phyloP scores from a whole-genome alignment of 2,113 vertebrate species.

The Neolamprologus falcicula region DNA sequence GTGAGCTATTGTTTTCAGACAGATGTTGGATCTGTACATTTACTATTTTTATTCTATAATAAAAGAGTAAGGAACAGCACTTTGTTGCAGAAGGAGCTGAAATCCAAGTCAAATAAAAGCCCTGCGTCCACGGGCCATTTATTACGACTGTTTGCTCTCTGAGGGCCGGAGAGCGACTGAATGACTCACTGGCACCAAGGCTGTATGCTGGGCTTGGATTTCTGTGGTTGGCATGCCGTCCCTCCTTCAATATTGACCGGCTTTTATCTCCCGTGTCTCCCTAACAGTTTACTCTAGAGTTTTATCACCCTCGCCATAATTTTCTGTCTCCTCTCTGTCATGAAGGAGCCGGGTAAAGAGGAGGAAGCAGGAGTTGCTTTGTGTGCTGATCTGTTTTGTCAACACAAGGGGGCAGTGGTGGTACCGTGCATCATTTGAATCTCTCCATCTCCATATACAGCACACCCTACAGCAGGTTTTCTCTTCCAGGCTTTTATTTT shows the following conservation, averaged over 20 bases:
- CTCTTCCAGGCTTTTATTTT: constrained; percentile 2
- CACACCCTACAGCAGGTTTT: not conserved
- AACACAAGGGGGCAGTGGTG: constrained; percentile 62
- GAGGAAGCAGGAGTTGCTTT: not conserved
- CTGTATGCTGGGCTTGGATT: not conserved
- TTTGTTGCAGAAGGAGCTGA: constrained; percentile 21
- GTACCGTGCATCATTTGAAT: constrained; percentile 6
- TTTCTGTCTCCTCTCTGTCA: not conserved
- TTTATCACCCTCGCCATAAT: constrained; percentile 2
- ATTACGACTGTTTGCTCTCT: constrained; percentile 83
- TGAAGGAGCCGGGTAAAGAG: not conserved
- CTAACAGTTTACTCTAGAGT: not conserved
- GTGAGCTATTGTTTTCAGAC: not conserved
- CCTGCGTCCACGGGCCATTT: constrained; percentile 62
- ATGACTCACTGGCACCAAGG: constrained; percentile 40
- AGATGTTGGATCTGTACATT: not conserved
- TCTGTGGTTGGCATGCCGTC: constrained; percentile 65
- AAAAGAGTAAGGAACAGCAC: constrained; percentile 24
- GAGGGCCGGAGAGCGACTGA: constrained; percentile 66
- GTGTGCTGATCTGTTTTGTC: not conserved
- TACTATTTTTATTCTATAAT: constrained; percentile 9
- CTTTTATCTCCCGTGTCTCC: constrained; percentile 53
- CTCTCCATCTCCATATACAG: not conserved
- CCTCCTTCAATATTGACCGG: constrained; percentile 80
- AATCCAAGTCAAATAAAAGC: constrained; percentile 55